Conservation (phyloP, 2,888 invertebrate genomes). For the Caenorhabditis sp. region DNA sequence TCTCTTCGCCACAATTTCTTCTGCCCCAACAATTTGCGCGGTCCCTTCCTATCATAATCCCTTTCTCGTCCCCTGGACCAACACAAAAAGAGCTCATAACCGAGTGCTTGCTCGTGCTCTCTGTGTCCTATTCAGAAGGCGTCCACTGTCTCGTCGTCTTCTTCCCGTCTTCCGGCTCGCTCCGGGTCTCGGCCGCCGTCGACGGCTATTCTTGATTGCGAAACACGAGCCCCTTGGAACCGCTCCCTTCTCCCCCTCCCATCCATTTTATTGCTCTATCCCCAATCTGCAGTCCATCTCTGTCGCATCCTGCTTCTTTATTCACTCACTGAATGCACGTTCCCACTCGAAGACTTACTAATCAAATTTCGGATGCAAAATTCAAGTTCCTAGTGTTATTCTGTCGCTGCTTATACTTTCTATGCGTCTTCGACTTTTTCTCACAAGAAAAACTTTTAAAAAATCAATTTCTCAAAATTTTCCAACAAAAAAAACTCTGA, state of each 20-base stretch:
- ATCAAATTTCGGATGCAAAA: neutral
- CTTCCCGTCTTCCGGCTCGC: constrained; percentile 32
- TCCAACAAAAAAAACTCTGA: neutral
- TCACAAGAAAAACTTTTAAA: no score
- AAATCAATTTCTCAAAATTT: no score
- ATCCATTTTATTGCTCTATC: constrained; percentile 36
- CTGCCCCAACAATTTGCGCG: constrained; percentile 4
- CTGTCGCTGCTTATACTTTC: no score
- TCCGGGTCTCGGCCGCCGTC: constrained; percentile 14
- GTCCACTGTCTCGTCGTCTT: constrained; percentile 30
- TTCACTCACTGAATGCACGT: neutral
- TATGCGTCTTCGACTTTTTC: no score
- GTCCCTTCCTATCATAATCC: constrained; percentile 47
- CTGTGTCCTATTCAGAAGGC: constrained; percentile 29
- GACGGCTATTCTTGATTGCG: constrained; percentile 64
- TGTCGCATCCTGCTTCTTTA: neutral
- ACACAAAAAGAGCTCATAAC: constrained; percentile 49
- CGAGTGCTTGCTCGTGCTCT: constrained; percentile 14
- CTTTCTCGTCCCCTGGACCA: constrained; percentile 12
- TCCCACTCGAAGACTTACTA: neutral
- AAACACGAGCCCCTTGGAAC: constrained; percentile 48
- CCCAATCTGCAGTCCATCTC: constrained; percentile 19
- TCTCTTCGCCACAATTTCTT: neutral
- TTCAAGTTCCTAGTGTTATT: no score
- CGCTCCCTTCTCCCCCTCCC: constrained; percentile 10